Base-by-base conservation (phyloP, 2,113 vertebrate species). In the Xyliphius kryptos region DNA sequence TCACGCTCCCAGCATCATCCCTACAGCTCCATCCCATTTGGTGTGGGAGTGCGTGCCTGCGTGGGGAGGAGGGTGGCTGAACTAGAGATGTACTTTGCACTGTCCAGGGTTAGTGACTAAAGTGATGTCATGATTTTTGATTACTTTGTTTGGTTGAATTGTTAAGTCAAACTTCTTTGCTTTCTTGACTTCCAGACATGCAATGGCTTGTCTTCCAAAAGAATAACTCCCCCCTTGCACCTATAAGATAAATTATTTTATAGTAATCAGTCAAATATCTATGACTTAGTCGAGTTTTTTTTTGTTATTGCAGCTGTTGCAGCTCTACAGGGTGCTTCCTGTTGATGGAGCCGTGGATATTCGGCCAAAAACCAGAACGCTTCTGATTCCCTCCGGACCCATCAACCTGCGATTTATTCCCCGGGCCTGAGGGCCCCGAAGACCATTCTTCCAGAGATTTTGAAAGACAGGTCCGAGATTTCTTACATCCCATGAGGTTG, bases 1-100 rank as follows among this genome's bases (percentile, higher is more conserved):
- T 67, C 3, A 12, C 44, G 10, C 58, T 82, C 70, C 65, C 78
- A 66, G 15, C 87, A 87, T 6, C 86, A 89, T 66, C 88, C 89
- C 0, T 89, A 85, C 80, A 85, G 87, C 79, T 89, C 73, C 72
- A 79, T 91, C 50, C 89, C 89, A 0, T 91, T 90, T 1, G 89
- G 89, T 0, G 83, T 87, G 0, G 88, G 88, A 0, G 79, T 88
- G 22, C 81, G 89, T 1, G 85, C 71, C 61, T 91, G 89, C 3
- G 72, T 89, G 60, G 89, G 89, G 7, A 87, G 79, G 73, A 79
- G 89, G 12, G 68, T 91, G 68, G 89, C 89, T 0, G 88, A 91
- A 79, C 75, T 91, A 82, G 88, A 91, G 80, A 89, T 91, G 88
- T 70, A 82, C 60, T 80, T 89, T 1, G 80, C 85, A 60, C 70